Evolutionary conservation across 1,140 invertebrate genomes (phyloP).

Genomic region (Tribolium castaneum): DNA sequence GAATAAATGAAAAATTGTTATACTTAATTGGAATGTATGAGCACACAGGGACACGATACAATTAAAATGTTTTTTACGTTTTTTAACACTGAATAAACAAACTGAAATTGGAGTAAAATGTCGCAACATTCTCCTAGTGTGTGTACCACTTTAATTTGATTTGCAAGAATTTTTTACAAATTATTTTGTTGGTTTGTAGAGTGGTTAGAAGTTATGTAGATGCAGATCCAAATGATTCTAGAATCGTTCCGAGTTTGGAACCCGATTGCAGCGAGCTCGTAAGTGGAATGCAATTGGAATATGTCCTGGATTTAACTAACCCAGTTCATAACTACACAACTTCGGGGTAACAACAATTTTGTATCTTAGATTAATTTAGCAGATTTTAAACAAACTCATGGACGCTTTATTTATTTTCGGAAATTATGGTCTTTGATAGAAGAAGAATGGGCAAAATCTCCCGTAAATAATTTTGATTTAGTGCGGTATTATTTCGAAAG

Average conservation of each 20-base stretch:
- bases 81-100: too few relatives aligned
- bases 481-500: not conserved
- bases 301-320: not conserved
- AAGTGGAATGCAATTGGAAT: not conserved
- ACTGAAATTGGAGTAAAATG: too few relatives aligned
- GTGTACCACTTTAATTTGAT: too few relatives aligned
- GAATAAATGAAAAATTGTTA: too few relatives aligned
- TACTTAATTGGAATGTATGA: too few relatives aligned
- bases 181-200: not conserved
- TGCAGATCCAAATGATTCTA: not conserved
- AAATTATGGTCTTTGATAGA: not conserved
- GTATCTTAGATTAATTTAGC: not conserved
- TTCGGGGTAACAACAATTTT: not conserved
- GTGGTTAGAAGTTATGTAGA: not conserved
- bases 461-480: slow-evolving; percentile 18
- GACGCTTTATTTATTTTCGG: not conserved
- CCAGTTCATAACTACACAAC: not conserved
- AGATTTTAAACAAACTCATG: not conserved
- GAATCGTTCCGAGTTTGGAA: not conserved
- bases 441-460: not conserved
- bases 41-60: too few relatives aligned
- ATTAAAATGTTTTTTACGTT: too few relatives aligned
- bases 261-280: not conserved
- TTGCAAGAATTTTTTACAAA: too few relatives aligned
- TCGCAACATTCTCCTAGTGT: too few relatives aligned